phyloP scores from a whole-genome alignment of 2,888 invertebrate species.

The Criorhina ranunculi region DNA sequence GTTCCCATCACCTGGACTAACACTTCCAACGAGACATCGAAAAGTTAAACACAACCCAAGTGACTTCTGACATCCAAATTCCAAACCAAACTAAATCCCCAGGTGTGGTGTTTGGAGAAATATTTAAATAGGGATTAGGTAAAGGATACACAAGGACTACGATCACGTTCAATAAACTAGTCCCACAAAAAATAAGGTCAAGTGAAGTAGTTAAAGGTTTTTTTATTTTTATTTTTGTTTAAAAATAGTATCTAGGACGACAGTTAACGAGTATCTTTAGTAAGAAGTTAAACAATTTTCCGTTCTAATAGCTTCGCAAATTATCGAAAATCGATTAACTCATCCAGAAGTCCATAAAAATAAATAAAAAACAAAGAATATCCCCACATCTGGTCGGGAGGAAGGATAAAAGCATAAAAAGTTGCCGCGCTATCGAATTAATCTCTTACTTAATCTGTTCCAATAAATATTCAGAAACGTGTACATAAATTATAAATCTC shows the following conservation, averaged over 20 bases:
- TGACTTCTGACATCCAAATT: background rate
- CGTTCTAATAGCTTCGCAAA: constrained; percentile 28
- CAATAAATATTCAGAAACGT: constrained; percentile 45
- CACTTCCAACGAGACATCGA: no score
- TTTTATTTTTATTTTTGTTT: no score
- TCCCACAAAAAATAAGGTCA: background rate
- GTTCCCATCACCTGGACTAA: constrained; percentile 30
- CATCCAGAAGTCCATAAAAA: constrained; percentile 18
- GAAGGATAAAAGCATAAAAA: background rate
- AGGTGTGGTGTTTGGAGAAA: background rate
- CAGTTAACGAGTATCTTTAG: background rate
- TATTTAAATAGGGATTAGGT: background rate
- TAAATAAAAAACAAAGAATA: constrained; percentile 5
- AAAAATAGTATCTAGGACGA: background rate
- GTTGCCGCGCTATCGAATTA: constrained; percentile 1
- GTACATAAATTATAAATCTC: constrained; percentile 20
- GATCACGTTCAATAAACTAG: constrained; percentile 2
- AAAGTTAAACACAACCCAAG: background rate
- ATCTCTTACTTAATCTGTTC: constrained; percentile 39
- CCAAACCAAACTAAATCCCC: background rate
- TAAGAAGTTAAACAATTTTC: constrained; percentile 39
- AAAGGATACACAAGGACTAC: background rate
- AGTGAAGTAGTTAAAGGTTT: background rate
- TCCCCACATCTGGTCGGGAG: background rate
- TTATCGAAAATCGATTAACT: constrained; percentile 31